These are phyloP conservation scores for Eupristina koningsbergeri DNA, from an alignment of 1,140 invertebrate species.

Conservation along the genomic window DNA sequence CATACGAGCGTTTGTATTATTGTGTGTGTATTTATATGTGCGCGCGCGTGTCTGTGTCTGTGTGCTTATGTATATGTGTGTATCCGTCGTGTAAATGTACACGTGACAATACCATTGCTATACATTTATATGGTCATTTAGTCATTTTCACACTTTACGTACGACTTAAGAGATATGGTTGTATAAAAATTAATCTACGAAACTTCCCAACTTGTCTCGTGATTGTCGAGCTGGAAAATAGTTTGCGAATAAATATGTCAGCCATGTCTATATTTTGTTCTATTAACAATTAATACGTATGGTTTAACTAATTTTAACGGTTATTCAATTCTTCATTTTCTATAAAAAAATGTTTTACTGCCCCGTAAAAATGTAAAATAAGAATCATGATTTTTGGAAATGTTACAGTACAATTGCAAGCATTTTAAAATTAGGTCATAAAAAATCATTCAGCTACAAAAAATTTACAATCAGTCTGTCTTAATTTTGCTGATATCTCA, in stretches of 20 bases:
- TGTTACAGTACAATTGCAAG: slow-evolving; percentile 20
- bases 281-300: not conserved
- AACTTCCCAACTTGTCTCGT: slow-evolving; percentile 40
- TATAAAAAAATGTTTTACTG: not conserved
- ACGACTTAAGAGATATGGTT: slow-evolving; percentile 5
- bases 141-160: slow-evolving; percentile 11
- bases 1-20: not conserved
- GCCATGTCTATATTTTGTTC: slow-evolving; percentile 20
- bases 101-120: not conserved
- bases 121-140: slow-evolving; percentile 37
- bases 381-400: slow-evolving; percentile 27
- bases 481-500: not conserved
- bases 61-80: not conserved
- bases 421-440: slow-evolving; percentile 11
- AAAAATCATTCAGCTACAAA: slow-evolving; percentile 8
- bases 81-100: too few species aligned
- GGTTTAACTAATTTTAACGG: slow-evolving; percentile 13
- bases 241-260: slow-evolving; percentile 26
- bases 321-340: not conserved
- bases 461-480: slow-evolving; percentile 35
- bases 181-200: slow-evolving; percentile 45
- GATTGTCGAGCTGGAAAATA: slow-evolving; percentile 46
- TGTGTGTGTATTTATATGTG: not conserved
- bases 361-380: slow-evolving; percentile 19
- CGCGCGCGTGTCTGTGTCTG: not conserved